Conservation (phyloP, 2,888 invertebrate species). For the Meliscaeva auricollis region DNA sequence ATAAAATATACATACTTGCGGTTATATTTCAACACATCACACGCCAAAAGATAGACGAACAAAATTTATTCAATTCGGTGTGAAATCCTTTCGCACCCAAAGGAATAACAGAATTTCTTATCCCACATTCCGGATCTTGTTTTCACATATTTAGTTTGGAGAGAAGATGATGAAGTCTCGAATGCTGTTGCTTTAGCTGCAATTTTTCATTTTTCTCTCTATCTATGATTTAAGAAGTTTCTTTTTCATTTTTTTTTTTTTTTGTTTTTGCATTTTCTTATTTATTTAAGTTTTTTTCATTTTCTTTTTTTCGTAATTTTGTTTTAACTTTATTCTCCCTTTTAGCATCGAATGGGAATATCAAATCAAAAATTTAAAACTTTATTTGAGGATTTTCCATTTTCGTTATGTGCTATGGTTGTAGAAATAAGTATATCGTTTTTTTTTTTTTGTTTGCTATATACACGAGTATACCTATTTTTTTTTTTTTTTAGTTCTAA, state of each 20-base stretch:
- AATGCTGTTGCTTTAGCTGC: constrained; percentile 49
- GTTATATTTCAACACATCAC: constrained; percentile 60
- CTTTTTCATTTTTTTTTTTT: constrained; percentile 3
- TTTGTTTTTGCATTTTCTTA: constrained; percentile 2
- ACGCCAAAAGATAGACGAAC: constrained; percentile 21
- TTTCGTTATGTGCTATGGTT: neutral
- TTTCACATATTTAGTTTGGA: constrained; percentile 11
- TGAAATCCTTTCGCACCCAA: constrained; percentile 68
- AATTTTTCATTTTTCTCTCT: constrained; percentile 44
- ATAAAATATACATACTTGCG: constrained; percentile 71
- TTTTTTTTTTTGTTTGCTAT: neutral
- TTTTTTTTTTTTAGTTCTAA: neutral
- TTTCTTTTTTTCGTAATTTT: constrained; percentile 1
- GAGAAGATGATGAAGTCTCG: constrained; percentile 18
- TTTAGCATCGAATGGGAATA: constrained; percentile 53
- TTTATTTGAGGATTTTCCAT: constrained; percentile 53
- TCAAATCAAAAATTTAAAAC: constrained; percentile 71
- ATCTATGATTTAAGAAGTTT: constrained; percentile 55
- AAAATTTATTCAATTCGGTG: constrained; percentile 72
- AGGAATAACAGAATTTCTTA: constrained; percentile 57
- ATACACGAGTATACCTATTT: neutral
- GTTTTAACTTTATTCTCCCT: constrained; percentile 19
- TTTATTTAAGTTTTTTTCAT: constrained; percentile 16
- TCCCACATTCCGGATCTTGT: constrained; percentile 20
- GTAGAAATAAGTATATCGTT: neutral